Evolutionary conservation across 2,113 vertebrate species (phyloP).

Genomic region (Porphyrio hochstetteri): DNA sequence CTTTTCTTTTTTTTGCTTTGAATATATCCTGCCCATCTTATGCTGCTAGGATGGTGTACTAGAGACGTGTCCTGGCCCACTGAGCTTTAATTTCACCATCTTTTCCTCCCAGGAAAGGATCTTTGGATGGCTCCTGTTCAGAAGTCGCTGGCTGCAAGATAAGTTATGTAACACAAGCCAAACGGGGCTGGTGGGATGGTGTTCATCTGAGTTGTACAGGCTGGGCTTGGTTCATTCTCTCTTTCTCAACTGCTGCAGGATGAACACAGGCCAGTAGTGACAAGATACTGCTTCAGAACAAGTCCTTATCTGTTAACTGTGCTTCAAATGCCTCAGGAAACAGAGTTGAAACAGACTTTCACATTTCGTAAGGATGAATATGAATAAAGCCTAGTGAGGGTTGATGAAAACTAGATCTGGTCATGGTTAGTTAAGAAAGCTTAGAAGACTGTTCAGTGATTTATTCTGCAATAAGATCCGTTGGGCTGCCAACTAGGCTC

Average conservation of each 20-base stretch:
- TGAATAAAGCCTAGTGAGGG: background rate
- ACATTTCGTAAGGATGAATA: background rate
- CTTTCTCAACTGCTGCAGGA: background rate
- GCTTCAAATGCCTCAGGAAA: background rate
- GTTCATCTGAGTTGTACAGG: background rate
- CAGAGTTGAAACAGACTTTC: background rate
- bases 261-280: background rate
- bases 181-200: fast-evolving
- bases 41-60: background rate
- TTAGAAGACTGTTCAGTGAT: fast-evolving
- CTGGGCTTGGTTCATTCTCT: background rate
- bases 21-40: background rate
- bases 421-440: background rate
- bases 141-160: background rate
- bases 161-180: background rate
- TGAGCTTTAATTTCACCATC: background rate
- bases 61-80: background rate
- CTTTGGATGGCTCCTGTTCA: background rate
- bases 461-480: background rate
- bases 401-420: background rate
- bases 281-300: background rate
- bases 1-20: background rate
- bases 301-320: background rate
- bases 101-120: background rate
- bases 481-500: background rate